Conservation (phyloP, 2,113 vertebrate species). For the Aptenodytes forsteri region DNA sequence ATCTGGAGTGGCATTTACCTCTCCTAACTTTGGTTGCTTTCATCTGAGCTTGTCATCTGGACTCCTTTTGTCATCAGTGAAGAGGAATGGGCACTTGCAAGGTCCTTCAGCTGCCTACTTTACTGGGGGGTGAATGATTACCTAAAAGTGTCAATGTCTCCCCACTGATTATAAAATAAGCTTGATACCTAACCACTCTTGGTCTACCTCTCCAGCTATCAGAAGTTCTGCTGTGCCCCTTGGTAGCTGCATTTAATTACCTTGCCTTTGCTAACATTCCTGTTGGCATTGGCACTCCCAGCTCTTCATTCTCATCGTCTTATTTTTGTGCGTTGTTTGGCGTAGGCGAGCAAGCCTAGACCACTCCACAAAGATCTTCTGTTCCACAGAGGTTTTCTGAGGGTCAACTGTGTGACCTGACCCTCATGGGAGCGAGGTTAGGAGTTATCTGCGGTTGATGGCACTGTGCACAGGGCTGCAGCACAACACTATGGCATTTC, state of each 20-base stretch:
- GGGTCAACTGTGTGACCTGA: background rate
- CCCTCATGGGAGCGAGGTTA: background rate
- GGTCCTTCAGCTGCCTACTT: background rate
- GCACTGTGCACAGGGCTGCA: background rate
- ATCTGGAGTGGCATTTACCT: background rate
- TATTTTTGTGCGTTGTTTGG: background rate
- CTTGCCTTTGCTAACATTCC: background rate
- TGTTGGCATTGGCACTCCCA: background rate
- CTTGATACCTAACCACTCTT: background rate
- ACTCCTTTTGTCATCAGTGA: background rate
- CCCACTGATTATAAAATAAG: background rate
- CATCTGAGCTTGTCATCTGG: background rate
- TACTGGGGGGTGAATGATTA: background rate
- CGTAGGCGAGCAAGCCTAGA: background rate
- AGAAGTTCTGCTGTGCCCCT: background rate
- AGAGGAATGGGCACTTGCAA: background rate
- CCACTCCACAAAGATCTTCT: background rate
- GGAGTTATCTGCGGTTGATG: background rate
- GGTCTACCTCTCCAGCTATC: background rate
- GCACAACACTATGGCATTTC: background rate
- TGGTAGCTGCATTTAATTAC: background rate
- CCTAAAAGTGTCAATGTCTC: background rate
- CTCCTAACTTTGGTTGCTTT: background rate
- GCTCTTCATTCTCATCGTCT: background rate
- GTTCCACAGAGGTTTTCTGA: background rate